Conservation (phyloP, 2,113 vertebrate genomes). For the Trogon melanurus region DNA sequence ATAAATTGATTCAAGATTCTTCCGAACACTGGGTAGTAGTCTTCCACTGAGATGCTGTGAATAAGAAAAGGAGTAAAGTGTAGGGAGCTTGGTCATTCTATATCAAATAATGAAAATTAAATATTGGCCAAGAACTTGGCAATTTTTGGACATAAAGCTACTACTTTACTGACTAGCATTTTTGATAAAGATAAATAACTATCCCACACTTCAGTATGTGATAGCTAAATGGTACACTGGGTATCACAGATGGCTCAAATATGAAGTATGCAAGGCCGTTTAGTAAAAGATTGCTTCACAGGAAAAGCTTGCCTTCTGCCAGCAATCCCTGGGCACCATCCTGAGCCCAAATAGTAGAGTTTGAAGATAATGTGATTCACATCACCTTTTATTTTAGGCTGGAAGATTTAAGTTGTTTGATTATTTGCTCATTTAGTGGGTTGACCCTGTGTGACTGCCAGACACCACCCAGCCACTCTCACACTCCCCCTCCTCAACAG, state of each 20-base stretch:
- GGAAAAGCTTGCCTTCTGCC: background rate
- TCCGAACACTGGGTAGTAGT: background rate
- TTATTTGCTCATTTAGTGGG: background rate
- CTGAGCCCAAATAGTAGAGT: background rate
- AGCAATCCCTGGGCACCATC: background rate
- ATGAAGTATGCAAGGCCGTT: background rate
- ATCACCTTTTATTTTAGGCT: background rate
- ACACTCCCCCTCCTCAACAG: background rate
- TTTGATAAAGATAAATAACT: background rate
- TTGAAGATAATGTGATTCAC: background rate
- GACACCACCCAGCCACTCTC: background rate
- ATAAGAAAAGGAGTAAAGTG: background rate
- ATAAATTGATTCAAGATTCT: background rate
- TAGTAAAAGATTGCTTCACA: background rate
- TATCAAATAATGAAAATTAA: background rate
- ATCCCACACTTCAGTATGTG: background rate
- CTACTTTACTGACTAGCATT: background rate
- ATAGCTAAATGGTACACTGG: background rate
- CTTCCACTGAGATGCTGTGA: background rate
- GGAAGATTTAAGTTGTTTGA: background rate
- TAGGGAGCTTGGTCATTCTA: background rate
- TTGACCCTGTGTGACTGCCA: background rate
- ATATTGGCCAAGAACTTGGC: background rate
- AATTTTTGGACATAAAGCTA: background rate
- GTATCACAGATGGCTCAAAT: background rate